phyloP scores from a whole-genome alignment of 2,888 invertebrate species.

The Acronicta leporina region DNA sequence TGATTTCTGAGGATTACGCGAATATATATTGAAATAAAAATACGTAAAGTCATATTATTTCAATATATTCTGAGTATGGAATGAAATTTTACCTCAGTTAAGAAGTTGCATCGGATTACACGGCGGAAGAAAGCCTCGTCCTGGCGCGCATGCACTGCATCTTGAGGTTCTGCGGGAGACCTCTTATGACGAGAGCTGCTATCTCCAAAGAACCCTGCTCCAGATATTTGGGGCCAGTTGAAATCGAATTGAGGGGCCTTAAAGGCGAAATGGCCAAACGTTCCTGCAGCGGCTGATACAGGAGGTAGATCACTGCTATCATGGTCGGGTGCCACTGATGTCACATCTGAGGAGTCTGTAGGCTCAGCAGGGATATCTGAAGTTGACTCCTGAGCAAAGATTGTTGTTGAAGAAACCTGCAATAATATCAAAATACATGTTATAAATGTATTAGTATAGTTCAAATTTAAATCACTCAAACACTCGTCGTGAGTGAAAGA shows the following conservation, averaged over 20 bases:
- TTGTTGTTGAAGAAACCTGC: conserved; percentile 30
- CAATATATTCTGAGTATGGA: not conserved
- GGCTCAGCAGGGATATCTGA: conserved; percentile 10
- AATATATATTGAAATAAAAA: too few relatives aligned
- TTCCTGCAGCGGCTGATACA: conserved; percentile 16
- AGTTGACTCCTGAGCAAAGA: conserved; percentile 36
- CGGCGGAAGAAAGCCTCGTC: conserved; percentile 20
- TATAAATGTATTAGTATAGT: too few relatives aligned
- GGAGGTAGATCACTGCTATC: conserved; percentile 9
- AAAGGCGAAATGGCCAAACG: conserved; percentile 28
- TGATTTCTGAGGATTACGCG: too few relatives aligned
- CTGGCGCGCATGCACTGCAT: conserved; percentile 27
- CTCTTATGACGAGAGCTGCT: conserved; percentile 28
- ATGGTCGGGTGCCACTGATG: conserved; percentile 13
- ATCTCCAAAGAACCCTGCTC: not conserved
- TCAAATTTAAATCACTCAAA: too few relatives aligned
- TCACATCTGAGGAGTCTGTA: not conserved
- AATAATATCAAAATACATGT: not conserved
- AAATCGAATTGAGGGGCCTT: conserved; percentile 15
- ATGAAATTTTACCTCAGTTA: conserved; percentile 43
- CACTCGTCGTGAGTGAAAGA: too few relatives aligned
- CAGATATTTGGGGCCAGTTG: conserved; percentile 19
- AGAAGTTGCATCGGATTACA: conserved; percentile 51
- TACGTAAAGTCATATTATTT: too few relatives aligned
- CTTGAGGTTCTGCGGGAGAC: conserved; percentile 12